phyloP scores from a whole-genome alignment of 2,888 invertebrate species.

The Amblyteles armatorius region DNA sequence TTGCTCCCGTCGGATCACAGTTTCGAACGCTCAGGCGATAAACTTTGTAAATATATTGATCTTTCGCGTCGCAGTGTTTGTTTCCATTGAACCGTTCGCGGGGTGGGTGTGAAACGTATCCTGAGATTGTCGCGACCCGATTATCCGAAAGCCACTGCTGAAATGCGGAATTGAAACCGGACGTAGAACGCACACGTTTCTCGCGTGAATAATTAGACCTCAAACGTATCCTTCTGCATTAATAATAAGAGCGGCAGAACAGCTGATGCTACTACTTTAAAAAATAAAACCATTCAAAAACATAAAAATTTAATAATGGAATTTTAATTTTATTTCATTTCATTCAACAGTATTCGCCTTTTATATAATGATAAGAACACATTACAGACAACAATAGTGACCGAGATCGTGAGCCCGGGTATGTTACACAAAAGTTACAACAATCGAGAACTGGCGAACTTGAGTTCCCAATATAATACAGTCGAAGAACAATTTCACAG shows the following conservation, averaged over 20 bases:
- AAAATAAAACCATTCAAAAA: too few species aligned
- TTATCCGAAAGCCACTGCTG: not conserved
- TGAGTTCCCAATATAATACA: too few species aligned
- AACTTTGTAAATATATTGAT: slow-evolving; percentile 25
- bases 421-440: too few species aligned
- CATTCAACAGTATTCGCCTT: too few species aligned
- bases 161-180: not conserved
- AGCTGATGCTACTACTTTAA: not conserved
- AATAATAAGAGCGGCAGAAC: not conserved
- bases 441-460: too few species aligned
- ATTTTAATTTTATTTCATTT: too few species aligned
- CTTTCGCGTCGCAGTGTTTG: not conserved
- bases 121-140: not conserved
- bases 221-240: not conserved
- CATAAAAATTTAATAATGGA: too few species aligned
- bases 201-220: not conserved
- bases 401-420: too few species aligned
- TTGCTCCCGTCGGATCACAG: not conserved
- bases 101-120: not conserved
- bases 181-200: not conserved
- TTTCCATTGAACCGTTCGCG: not conserved
- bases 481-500: too few species aligned
- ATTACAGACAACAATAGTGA: too few species aligned
- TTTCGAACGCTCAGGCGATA: not conserved
- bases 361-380: too few species aligned